Conservation (phyloP, 1,140 invertebrate genomes). For the Bombus pascuorum region DNA sequence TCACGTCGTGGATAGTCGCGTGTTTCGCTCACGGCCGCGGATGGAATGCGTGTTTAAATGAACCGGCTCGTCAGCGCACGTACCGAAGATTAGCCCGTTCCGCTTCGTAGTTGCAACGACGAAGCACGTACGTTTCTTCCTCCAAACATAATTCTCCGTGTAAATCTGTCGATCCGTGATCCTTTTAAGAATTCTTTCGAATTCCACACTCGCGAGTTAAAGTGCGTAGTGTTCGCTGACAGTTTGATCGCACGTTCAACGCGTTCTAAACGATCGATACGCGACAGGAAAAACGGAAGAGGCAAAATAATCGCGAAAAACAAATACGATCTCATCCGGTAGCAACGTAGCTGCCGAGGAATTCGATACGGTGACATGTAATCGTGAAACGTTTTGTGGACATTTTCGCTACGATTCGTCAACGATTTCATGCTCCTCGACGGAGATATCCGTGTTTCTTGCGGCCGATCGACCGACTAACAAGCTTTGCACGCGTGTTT, state of each 20-base stretch:
- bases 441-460: not conserved
- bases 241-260: not conserved
- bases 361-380: slow-evolving; percentile 6
- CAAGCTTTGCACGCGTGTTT: not conserved
- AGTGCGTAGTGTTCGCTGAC: not conserved
- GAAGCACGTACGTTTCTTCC: not conserved
- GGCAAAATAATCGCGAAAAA: not conserved
- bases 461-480: slow-evolving; percentile 31
- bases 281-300: not conserved
- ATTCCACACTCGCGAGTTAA: not conserved
- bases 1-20: slow-evolving; percentile 30
- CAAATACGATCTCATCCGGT: slow-evolving; percentile 26
- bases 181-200: not conserved
- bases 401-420: too few relatives aligned
- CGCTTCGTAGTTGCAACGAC: not conserved
- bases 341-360: not conserved
- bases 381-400: not conserved
- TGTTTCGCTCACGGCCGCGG: not conserved
- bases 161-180: not conserved
- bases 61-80: not conserved
- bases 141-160: too few relatives aligned
- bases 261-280: slow-evolving; percentile 23
- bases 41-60: not conserved
- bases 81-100: not conserved
- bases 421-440: not conserved